A percentile compares a stretch with the other conserved stretches of the same genome.
phyloP scores from a whole-genome alignment of 1,140 invertebrate species.

The Calephelis virginiensis region DNA sequence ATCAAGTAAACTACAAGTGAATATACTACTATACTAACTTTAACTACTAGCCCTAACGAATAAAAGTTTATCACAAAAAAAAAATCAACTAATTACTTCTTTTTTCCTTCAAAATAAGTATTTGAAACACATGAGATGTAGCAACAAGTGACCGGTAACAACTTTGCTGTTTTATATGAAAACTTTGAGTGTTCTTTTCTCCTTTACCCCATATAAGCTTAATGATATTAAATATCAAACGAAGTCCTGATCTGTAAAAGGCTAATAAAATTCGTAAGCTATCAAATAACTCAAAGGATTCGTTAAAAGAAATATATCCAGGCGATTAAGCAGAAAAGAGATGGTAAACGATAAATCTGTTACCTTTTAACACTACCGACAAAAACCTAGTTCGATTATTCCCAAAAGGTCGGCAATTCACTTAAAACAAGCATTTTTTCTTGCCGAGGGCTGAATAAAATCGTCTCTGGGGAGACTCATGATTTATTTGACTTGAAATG shows the following conservation, averaged over 20 bases:
- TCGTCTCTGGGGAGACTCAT: conserved; percentile 35
- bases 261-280: conserved; percentile 6
- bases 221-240: neutral
- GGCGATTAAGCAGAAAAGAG: conserved; percentile 21
- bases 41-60: no score
- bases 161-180: no score
- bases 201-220: neutral
- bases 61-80: no score
- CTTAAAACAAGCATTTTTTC: conserved; percentile 41
- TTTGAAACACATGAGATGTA: no score
- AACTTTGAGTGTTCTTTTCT: no score
- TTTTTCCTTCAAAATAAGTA: no score
- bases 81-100: no score
- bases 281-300: conserved; percentile 9
- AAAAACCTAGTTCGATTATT: conserved; percentile 36
- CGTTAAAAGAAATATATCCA: conserved; percentile 26
- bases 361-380: conserved; percentile 23
- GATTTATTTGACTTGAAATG: conserved; percentile 33
- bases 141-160: no score
- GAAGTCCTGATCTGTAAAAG: neutral
- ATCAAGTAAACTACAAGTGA: no score
- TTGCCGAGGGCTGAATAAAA: conserved; percentile 36
- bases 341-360: conserved; percentile 22
- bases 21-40: no score
- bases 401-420: conserved; percentile 39